Evolutionary conservation across 2,797 vertebrate genomes (phyloP).

Genomic region (Sebastes oblongus): DNA sequence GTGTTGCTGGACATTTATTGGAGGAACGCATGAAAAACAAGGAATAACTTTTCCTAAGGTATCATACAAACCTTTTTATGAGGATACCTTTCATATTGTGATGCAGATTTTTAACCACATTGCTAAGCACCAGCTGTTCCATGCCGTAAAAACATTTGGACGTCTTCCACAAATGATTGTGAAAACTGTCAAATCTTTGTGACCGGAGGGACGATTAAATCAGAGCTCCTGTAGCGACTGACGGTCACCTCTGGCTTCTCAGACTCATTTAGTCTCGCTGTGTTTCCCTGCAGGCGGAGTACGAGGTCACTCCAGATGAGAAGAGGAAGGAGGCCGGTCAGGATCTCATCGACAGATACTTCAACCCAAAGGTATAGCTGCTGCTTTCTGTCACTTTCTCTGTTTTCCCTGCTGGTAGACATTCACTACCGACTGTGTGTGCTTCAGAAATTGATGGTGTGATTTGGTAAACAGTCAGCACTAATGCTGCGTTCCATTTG

Average conservation of each 20-base stretch:
- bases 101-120: not conserved
- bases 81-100: not conserved
- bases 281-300: slow-evolving; percentile 85
- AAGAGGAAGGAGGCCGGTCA: slow-evolving; percentile 91
- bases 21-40: too few species aligned
- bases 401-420: not conserved
- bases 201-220: too few species aligned
- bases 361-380: slow-evolving; percentile 85
- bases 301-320: slow-evolving; percentile 96
- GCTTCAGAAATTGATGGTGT: not conserved
- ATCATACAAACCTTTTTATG: too few species aligned
- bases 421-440: not conserved
- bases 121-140: not conserved
- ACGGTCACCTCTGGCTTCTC: not conserved
- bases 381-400: not conserved
- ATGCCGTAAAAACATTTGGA: not conserved
- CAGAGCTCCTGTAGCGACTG: not conserved
- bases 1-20: too few species aligned
- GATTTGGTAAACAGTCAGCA: too few species aligned
- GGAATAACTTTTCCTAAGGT: too few species aligned
- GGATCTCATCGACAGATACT: slow-evolving; percentile 87
- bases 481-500: too few species aligned
- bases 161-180: fast-evolving
- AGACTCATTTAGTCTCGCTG: not conserved
- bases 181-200: fast-evolving